phyloP scores from a whole-genome alignment of 2,113 vertebrate genomes.

The Rafetus swinhoei region DNA sequence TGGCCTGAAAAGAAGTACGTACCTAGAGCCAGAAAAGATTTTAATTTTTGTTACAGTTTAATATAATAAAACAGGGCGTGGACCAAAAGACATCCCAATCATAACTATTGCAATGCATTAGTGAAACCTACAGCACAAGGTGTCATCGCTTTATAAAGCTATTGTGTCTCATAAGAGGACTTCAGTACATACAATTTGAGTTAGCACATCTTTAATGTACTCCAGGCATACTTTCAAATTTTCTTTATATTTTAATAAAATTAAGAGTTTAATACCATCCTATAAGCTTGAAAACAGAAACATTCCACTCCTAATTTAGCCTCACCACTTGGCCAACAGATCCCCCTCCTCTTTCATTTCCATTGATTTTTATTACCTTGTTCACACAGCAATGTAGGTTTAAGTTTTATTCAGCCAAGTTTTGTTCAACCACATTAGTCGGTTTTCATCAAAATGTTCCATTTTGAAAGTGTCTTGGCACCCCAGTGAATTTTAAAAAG shows the following conservation, averaged over 20 bases:
- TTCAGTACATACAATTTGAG: not conserved
- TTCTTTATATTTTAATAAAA: not conserved
- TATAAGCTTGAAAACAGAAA: not conserved
- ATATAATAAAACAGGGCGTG: rapidly evolving
- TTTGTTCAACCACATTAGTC: not conserved
- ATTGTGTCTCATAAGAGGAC: not conserved
- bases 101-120: not conserved
- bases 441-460: not conserved
- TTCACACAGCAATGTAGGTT: not conserved
- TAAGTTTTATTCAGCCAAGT: not conserved
- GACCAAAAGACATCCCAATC: not conserved
- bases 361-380: not conserved
- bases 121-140: not conserved
- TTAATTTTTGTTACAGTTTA: not conserved
- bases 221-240: not conserved
- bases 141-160: not conserved
- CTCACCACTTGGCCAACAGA: not conserved
- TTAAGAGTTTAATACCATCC: not conserved
- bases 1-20: not conserved
- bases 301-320: not conserved
- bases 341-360: not conserved
- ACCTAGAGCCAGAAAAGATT: not conserved
- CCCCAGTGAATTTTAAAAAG: not conserved
- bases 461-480: not conserved
- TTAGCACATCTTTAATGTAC: not conserved